These are phyloP conservation scores for Eublepharis macularius DNA, from an alignment of 2,113 vertebrate species.

Conservation along the genomic window DNA sequence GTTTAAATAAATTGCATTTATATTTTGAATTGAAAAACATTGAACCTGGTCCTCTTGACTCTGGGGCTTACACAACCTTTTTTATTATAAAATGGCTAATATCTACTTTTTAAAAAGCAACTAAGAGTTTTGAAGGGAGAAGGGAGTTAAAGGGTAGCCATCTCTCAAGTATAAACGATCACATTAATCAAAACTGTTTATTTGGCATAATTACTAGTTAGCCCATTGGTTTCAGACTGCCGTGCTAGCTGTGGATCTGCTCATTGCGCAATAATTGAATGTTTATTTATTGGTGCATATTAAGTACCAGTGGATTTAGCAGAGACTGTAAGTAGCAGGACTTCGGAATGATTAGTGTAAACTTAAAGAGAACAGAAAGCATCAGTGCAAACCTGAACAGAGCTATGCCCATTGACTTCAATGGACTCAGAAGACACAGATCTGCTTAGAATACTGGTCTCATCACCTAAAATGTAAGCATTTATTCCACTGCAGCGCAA, in stretches of 20 bases:
- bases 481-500: constrained; percentile 61
- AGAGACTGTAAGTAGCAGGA: constrained; percentile 61
- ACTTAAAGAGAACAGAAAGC: constrained; percentile 38
- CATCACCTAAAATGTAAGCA: constrained; percentile 57
- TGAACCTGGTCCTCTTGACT: too few relatives aligned
- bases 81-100: not conserved
- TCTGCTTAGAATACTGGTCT: not conserved
- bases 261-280: constrained; percentile 72
- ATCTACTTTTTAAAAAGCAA: constrained; percentile 20
- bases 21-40: too few relatives aligned
- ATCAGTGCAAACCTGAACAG: constrained; percentile 7
- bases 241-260: constrained; percentile 63
- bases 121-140: constrained; percentile 62
- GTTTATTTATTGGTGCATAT: constrained; percentile 75
- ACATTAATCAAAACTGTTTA: constrained; percentile 66
- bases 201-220: constrained; percentile 68
- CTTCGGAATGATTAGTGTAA: constrained; percentile 70
- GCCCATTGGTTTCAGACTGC: constrained; percentile 65
- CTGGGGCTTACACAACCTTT: not conserved
- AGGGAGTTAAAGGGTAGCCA: constrained; percentile 25
- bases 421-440: too few relatives aligned
- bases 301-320: constrained; percentile 70
- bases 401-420: constrained; percentile 16
- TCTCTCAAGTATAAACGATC: not conserved
- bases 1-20: too few relatives aligned